A percentile compares a stretch with the other conserved stretches of the same genome.
Evolutionary conservation across 2,113 vertebrate species (phyloP).

Genomic region (Andinoacara biseriatus): DNA sequence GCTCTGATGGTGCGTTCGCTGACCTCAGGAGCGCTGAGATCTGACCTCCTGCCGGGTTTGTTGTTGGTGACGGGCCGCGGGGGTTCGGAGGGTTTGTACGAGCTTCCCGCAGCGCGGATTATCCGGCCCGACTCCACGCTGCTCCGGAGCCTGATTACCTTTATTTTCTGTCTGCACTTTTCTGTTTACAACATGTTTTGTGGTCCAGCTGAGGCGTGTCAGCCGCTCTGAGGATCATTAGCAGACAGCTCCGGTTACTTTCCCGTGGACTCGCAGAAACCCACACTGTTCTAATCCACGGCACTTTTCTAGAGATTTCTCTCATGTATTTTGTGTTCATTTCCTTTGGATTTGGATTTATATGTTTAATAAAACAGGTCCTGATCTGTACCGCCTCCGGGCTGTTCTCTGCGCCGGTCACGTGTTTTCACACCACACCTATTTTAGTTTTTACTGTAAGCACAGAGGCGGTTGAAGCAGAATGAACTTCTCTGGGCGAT

Average conservation of each 20-base stretch:
- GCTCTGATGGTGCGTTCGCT: background rate
- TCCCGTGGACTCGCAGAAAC: background rate
- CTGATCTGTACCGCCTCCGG: constrained; percentile 41
- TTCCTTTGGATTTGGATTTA: constrained; percentile 76
- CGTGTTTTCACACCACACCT: background rate
- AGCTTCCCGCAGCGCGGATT: constrained; percentile 2
- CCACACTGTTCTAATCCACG: background rate
- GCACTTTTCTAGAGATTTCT: constrained; percentile 50
- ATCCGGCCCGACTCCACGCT: background rate
- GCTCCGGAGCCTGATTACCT: background rate
- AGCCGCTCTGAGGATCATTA: background rate
- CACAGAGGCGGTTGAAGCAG: background rate
- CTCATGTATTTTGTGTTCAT: constrained; percentile 54
- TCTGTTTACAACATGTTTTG: background rate
- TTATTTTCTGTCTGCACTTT: background rate
- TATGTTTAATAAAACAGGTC: constrained; percentile 74
- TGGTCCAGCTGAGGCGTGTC: background rate
- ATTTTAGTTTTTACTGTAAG: background rate
- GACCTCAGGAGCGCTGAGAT: background rate
- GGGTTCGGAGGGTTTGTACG: background rate
- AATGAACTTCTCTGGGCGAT: background rate
- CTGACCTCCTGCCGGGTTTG: background rate
- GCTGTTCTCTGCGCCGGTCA: background rate
- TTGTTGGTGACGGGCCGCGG: background rate
- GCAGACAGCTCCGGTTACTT: background rate